Evolutionary conservation across 1,140 invertebrate species (phyloP), one percentile per base, ranked within the genome.

Genomic region (Caerostris darwini): DNA sequence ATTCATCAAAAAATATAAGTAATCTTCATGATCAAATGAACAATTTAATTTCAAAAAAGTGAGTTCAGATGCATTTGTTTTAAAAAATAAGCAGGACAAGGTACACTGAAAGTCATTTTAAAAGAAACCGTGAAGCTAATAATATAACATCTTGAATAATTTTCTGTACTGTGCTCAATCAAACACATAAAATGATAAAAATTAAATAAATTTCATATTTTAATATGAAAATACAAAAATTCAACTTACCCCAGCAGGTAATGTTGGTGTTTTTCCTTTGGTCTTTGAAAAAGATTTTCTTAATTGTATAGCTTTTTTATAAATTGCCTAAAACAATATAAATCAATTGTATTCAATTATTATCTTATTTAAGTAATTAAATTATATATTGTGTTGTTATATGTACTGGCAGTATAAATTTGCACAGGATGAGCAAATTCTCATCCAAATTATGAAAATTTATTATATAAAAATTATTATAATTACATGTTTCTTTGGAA

Each of bases 251-350:
- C 96, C 95, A 86, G 96, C 95, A 19, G 95, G 94, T 95, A 97
- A 64, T 95, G 95, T 69, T 95, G 95, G 94, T 96, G 96, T 95
- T 97, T 97, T 93, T 96, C 95, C 95, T 95, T 96, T 96, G 58
- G 95, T 96, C 95, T 98, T 98, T 7, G 97, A 95, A 57, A 98
- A 96, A 82, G 97, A 97, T 96, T 98, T 98, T 91, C 97, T 96
- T 94, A 97, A 97, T 94, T 97, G 97, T 7, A 98, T 95, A 7
- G 97, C 97, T 95, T 97, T 97, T 94, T 96, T 97, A 95, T 97
- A 98, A 17, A 97, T 95, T 94, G 95, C 95, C 96, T 96, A 95
- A 53, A 95, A 95, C 81, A 81, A 89, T 54, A 87, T 57, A 56
- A 89, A 12, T 50, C 3, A 0, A 87, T 69, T 67, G n/a, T 2